Evolutionary conservation across 2,888 invertebrate genomes (phyloP), one percentile per base, ranked within the genome.

Genomic region (Heteromyza rotundicornis): DNA sequence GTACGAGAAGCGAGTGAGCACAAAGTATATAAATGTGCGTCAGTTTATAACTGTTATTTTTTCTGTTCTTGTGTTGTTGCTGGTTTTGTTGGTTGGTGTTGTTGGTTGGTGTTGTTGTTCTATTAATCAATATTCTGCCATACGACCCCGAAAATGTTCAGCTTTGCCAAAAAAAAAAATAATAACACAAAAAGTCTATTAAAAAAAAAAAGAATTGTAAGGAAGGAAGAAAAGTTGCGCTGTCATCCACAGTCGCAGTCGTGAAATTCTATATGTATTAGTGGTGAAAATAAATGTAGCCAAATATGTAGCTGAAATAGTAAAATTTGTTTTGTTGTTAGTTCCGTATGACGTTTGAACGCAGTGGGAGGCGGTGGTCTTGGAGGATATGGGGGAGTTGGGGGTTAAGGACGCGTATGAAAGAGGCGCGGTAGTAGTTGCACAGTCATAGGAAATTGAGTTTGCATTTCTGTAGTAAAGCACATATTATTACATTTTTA

Each of bases 191-290:
- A n/a, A 50, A 23, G 32, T 8, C 40, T 40, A n/a, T n/a, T 3
- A 12, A 32, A 32, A 32, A n/a, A n/a, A n/a, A n/a, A n/a, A n/a
- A n/a, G n/a, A n/a, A n/a, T n/a, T n/a, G n/a, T n/a, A n/a, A 32
- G 40, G 40, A n/a, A 14, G 40, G 14, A 40, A 3, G 17, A 49
- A 58, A 58, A 35, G 35, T 58, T 50, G 59, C 59, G 53, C 59
- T 59, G 59, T 59, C 59, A 59, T 59, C 53, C 27, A 27, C 59
- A 59, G 52, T n/a, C n/a, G 58, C 58, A 57, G 47, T 49, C 57
- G 32, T 12, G 2, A 32, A 55, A 40, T 19, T 55, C 17, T 19
- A 20, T 40, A 20, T 40, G 17, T 53, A 8, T 24, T 12, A n/a
- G 50, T 20, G n/a, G n/a, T n/a, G n/a, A n/a, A n/a, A n/a, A n/a